Evolutionary conservation across 92 coral and sea anemone species (phyloP), one percentile per base, ranked within the genome.

Genomic region (Parazoanthus darwini): DNA sequence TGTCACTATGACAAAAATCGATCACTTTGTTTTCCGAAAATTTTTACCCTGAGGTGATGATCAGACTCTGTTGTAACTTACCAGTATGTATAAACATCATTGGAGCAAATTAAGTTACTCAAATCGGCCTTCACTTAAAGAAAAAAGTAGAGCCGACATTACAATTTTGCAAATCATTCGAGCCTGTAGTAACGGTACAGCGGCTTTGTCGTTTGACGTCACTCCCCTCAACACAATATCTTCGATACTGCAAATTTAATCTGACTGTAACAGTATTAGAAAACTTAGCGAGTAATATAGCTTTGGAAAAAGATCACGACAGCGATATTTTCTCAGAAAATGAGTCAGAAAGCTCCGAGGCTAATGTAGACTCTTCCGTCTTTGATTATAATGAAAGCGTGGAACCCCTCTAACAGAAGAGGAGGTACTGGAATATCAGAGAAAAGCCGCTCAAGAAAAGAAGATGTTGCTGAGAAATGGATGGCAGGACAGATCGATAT

Each of bases 331-430:
- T 4, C 56, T 77, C 80, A 5, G 80, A 42, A 77, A 77, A 77
- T 18, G 59, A 77, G 29, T 43, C 80, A 13, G 79, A 75, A 75
- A 2, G 51, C 22, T 75, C 48, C 43, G 80, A 77, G 56, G 42
- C 42, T 39, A 39, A 4, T 39, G 42, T 39, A 44, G 2, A 14
- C 58, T 23, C n/a, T 18, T 39, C 33, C 33, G 8, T 43, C 33
- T 77, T 42, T 42, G 13, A 77, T 77, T 80, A 80, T 25, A 72
- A 80, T 80, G 71, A 56, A 80, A 80, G 72, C 70, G 22, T 80
- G 84, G 84, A 80, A 6, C 84, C 84, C 44, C 56, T 26, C 72
- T 72, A 9, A 56, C 84, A 56, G 84, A 80, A 58, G 46, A 80
- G 56, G 84, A 80, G 43, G 84, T 72, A 13, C 67, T 26, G 42